phyloP scores from a whole-genome alignment of 2,888 invertebrate genomes.

The Agrotis puta region DNA sequence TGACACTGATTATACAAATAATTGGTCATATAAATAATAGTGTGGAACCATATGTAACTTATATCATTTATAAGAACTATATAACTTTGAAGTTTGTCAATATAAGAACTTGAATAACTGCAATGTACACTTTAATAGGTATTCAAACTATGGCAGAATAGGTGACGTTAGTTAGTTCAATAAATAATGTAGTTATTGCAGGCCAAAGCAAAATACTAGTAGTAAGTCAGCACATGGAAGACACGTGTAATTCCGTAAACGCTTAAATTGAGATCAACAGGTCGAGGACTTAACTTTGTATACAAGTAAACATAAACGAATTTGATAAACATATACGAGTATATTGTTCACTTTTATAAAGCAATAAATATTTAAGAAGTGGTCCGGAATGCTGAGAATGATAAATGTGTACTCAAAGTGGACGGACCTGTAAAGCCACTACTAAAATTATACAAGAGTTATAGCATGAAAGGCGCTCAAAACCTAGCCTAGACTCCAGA shows the following conservation, averaged over 20 bases:
- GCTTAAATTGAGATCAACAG: constrained; percentile 17
- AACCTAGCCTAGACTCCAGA: constrained; percentile 43
- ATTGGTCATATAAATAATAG: neutral
- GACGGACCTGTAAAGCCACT: neutral
- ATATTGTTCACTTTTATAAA: neutral
- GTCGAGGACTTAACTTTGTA: neutral
- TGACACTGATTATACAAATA: neutral
- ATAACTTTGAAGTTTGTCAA: constrained; percentile 15
- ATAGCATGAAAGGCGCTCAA: constrained; percentile 48
- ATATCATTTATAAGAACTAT: constrained; percentile 5
- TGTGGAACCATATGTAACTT: neutral
- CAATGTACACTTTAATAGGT: neutral
- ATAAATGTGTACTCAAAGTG: constrained; percentile 1
- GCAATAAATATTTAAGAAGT: neutral
- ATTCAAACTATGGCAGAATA: neutral
- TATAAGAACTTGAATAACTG: constrained; percentile 8
- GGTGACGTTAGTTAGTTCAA: neutral
- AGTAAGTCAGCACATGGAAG: neutral
- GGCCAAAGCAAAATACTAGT: neutral
- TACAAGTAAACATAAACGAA: constrained; percentile 8
- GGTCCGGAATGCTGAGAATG: constrained; percentile 1
- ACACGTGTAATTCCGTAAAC: constrained; percentile 9
- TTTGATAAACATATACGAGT: neutral
- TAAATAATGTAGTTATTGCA: constrained; percentile 5
- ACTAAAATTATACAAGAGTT: constrained; percentile 18